Evolutionary conservation across 2,888 invertebrate genomes (phyloP), one percentile per base, ranked within the genome.

Genomic region (Microctonus brassicae): DNA sequence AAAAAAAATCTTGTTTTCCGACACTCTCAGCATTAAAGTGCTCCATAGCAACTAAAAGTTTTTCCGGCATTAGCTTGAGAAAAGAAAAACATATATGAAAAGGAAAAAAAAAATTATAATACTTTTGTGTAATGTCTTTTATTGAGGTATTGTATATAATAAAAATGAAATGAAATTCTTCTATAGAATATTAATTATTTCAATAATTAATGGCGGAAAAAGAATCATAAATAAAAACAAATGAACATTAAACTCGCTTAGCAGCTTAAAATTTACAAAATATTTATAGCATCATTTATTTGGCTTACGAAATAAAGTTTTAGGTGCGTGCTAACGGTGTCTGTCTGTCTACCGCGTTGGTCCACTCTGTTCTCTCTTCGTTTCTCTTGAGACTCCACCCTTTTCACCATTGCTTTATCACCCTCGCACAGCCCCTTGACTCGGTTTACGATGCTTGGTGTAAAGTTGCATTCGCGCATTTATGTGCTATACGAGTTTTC

Each of bases 221-320:
- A 17, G 17, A 47, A 47, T 20, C 20, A 47, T 47, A 47, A 47
- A 47, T 20, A 47, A 47, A 47, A 47, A 20, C 6, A 47, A 20
- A 47, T 47, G 47, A 29, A 60, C 60, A 60, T 60, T 60, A 34
- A 60, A 60, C 34, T 34, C 22, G 39, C 24, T 39, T 39, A 39
- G n/a, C 68, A 58, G 71, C 73, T 73, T 73, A 78, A 77, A 82
- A 79, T 78, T 75, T 72, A 70, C 74, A 67, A 78, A 78, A 81
- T 81, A 82, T 83, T 83, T 83, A 83, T 78, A 75, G 76, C 65
- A 75, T 77, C 80, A 78, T 83, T 80, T 79, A 73, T 83, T 83
- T 77, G 78, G 81, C 79, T 83, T 80, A 80, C 72, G 71, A 62
- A 55, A 47, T 74, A 78, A 81, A 80, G 73, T 82, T 82, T 67